Evolutionary conservation across 2,888 invertebrate species (phyloP).

Genomic region (Drosophila neonasuta): DNA sequence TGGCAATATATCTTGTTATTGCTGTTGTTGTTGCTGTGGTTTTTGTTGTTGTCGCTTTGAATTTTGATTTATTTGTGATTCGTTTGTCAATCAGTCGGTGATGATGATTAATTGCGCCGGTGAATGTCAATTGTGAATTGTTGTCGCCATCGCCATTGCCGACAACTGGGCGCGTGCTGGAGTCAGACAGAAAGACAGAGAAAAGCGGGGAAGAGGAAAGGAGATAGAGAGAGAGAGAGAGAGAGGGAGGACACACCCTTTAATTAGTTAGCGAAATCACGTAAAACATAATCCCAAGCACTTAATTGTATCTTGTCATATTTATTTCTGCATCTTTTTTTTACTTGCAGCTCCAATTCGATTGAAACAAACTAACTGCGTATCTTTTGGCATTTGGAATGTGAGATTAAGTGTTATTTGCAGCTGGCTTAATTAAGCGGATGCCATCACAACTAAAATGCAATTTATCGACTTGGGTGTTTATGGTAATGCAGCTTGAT

Average conservation of each 20-base stretch:
- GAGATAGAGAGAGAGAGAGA: slow-evolving; percentile 10
- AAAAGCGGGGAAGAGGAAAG: no score
- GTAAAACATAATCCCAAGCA: slow-evolving; percentile 18
- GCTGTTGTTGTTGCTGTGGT: slow-evolving; percentile 13
- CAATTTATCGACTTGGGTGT: slow-evolving; percentile 32
- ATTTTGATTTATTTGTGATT: slow-evolving; percentile 73
- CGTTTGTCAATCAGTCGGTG: slow-evolving; percentile 68
- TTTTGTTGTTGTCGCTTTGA: slow-evolving; percentile 48
- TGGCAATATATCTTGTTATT: slow-evolving; percentile 8
- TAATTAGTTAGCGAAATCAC: slow-evolving; percentile 50
- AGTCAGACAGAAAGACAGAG: slow-evolving; percentile 36
- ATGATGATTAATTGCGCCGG: slow-evolving; percentile 74
- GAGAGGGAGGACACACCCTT: slow-evolving; percentile 51
- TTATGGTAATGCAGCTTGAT: slow-evolving; percentile 36
- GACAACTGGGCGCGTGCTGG: slow-evolving; percentile 47
- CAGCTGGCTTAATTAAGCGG: slow-evolving; percentile 14
- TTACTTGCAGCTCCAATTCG: not conserved
- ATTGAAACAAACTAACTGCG: not conserved
- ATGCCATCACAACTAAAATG: slow-evolving; percentile 21
- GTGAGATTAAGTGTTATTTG: slow-evolving; percentile 6
- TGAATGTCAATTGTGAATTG: slow-evolving; percentile 63
- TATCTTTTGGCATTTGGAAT: slow-evolving; percentile 1
- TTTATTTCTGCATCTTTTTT: not conserved
- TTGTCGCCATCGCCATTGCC: slow-evolving; percentile 42
- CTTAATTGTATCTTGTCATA: no score